Base-by-base conservation (phyloP, 1,140 invertebrate genomes). In the Luehdorfia chinensis region DNA sequence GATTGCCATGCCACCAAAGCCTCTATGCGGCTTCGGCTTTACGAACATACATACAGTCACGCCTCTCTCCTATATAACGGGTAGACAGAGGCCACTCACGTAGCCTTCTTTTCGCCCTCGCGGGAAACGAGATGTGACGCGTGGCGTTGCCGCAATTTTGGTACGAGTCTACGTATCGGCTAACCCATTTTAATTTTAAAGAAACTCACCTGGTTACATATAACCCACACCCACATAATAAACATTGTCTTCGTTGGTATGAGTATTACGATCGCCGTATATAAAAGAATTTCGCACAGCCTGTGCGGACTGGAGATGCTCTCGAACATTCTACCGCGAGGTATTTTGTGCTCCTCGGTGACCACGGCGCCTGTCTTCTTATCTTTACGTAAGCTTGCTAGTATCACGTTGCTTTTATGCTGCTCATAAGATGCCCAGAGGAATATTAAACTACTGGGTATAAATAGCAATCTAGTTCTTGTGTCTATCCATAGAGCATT, bases 271-370 rank as follows among this genome's bases (percentile, higher is more conserved):
- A 96, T 58, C 14, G 89, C 86, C 7, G 91, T 55, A 68, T 97
- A 97, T 68, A 97, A 92, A 1, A 95, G 47, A 14, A 96, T 92
- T 84, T 97, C 96, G 27, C 92, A 92, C 30, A 94, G 87, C 73
- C 94, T 93, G 75, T 97, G 93, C 0, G 96, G 95, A 50, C 92
- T 93, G 0, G 95, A 95, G 0, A 97, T 78, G 47, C 90, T 89
- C n/a, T 95, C 87, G 69, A 97, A 98, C 64, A 92, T 88, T 46
- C 92, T 92, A 1, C 94, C 94, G 18, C 80, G 50, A 9, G 95
- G 95, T 59, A 97, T 87, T 69, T 91, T 89, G 78, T 97, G 92
- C 11, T 89, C 87, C 25, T 90, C 89, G 1, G 92, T 91, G 2
- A 92, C 84, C 1, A 95, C 86, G 21, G 87, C 62, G 25, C 91